Evolutionary conservation across 2,888 invertebrate species (phyloP), one percentile per base, ranked within the genome.

Genomic region (Spilarctia lutea): DNA sequence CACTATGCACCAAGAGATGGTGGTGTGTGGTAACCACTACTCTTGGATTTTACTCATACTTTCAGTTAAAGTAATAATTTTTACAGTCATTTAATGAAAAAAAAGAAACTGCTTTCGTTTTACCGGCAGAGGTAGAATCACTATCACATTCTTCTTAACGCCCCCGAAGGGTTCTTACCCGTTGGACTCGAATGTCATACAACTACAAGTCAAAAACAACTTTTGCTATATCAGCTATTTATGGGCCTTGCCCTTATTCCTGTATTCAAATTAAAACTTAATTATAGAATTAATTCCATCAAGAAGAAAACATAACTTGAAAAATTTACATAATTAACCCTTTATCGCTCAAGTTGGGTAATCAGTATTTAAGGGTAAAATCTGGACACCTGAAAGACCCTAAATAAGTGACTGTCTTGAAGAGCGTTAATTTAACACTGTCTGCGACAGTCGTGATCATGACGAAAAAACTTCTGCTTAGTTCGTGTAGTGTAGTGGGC

Each of bases 281-380:
- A 35, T 35, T 35, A 35, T 35, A 35, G 0, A 35, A 35, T 35
- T 35, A 7, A 18, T 45, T 45, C 45, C 45, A 18, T 45, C 18
- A 18, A 16, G 65, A 79, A 83, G 74, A 81, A 83, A 82, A 79
- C 82, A 83, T 68, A 66, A 79, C 87, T 82, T 84, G 82, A 83
- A 82, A 85, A 86, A 88, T 86, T 89, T 89, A n/a, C 16, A 16
- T 60, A 90, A 91, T 90, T 90, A 90, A 89, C 85, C 82, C 80
- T 84, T 87, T 90, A 90, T 89, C 89, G 85, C 82, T 83, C 78
- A 80, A 82, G 79, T 81, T 81, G 77, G 80, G 73, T 75, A 75
- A 72, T 75, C 76, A 76, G 75, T 75, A 84, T 76, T 79, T 77
- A 76, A 78, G 85, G 86, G 86, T 87, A 84, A 85, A 85, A 79